Conservation (phyloP, 2,888 invertebrate genomes). For the Agelastica alni region DNA sequence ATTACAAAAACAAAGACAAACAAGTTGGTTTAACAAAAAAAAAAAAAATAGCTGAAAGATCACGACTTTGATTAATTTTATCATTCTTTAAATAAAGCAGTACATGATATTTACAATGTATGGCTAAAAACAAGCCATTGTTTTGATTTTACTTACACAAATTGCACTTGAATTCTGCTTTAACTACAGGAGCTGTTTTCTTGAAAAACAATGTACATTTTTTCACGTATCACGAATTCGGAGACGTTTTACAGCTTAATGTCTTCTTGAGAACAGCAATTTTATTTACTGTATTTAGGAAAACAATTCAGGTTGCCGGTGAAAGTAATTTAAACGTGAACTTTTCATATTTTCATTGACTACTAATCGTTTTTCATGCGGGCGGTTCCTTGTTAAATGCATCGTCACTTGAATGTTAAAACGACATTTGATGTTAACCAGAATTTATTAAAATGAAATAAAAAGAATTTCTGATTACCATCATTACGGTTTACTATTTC, state of each 20-base stretch:
- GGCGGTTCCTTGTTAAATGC: too few species aligned
- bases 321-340: background rate
- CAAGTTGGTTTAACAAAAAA: too few species aligned
- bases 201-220: constrained; percentile 29
- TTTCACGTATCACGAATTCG: constrained; percentile 26
- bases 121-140: constrained; percentile 24
- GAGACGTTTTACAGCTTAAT: constrained; percentile 20
- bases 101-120: constrained; percentile 7
- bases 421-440: too few species aligned
- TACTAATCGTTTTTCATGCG: background rate
- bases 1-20: too few species aligned
- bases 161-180: constrained; percentile 14
- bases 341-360: background rate
- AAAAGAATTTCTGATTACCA: too few species aligned
- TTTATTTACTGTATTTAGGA: background rate
- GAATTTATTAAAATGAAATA: too few species aligned
- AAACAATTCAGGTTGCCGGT: constrained; percentile 2
- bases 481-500: too few species aligned
- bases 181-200: constrained; percentile 21
- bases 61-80: constrained; percentile 7
- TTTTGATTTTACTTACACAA: constrained; percentile 15
- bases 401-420: too few species aligned
- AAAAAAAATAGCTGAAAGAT: constrained; percentile 6
- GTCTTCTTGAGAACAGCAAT: constrained; percentile 15
- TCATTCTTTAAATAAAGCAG: constrained; percentile 8